Evolutionary conservation across 92 coral and sea anemone genomes (phyloP), one percentile per base, ranked within the genome.

Genomic region (Porites lobata): DNA sequence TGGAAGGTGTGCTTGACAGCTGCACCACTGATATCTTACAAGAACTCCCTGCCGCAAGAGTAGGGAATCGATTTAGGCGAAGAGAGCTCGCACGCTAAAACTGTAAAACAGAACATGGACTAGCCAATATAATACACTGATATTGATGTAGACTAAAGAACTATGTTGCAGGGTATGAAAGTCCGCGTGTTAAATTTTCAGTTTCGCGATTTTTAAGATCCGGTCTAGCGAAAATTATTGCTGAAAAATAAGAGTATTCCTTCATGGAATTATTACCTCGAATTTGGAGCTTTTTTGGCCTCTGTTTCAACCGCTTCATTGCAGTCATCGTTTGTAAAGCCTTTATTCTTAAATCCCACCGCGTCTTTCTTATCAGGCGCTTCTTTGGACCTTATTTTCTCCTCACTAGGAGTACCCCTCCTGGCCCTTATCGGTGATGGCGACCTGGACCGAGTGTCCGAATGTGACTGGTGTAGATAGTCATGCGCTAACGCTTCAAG

Each of bases 401-500:
- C 72, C 65, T 54, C 22, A 38, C 75, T 75, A 13, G 85, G 69
- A 18, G 98, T 81, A 9, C 92, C 91, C 98, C 95, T 91, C 89
- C 77, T 82, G 29, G 85, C 77, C 81, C 77, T 94, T 14, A 82
- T 93, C 11, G 96, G 98, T 21, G 92, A 87, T 32, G 93, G 93
- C 54, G 94, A 82, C 82, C 86, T 89, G 75, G 86, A 89, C 15
- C 90, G 80, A 51, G 20, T 82, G 88, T 63, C 62, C 26, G 98
- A 86, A 71, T 93, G 92, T 18, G 90, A 77, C 87, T 92, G 87
- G 81, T 96, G 95, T 19, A 94, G 38, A 59, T 77, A 84, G 21
- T 93, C 93, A 75, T 96, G 97, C 7, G 92, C 98, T 21, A 78
- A 70, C 53, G 94, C 98, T 87, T 96, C 98, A 76, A 93, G 65